Evolutionary conservation across 2,113 vertebrate species (phyloP).

Genomic region (Hylia prasina): DNA sequence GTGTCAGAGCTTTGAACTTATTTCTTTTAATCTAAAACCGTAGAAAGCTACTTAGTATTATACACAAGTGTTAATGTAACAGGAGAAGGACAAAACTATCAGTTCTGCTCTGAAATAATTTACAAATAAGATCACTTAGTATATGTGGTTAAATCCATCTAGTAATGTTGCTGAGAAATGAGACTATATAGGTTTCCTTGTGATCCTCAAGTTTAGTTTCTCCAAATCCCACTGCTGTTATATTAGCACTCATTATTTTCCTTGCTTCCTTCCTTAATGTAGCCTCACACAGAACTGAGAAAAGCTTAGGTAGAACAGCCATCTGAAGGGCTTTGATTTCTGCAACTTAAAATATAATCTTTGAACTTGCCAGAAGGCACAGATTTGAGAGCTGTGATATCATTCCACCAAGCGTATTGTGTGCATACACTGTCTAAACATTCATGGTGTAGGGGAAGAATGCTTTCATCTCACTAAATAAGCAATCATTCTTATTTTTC

Average conservation of each 20-base stretch:
- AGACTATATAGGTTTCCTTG: background rate
- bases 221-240: background rate
- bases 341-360: background rate
- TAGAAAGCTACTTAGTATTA: background rate
- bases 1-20: background rate
- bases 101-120: background rate
- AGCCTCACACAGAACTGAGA: background rate
- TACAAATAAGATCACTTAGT: background rate
- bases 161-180: background rate
- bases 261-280: background rate
- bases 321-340: background rate
- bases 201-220: background rate
- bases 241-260: background rate
- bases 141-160: background rate
- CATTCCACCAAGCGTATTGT: background rate
- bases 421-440: background rate
- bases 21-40: background rate
- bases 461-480: background rate
- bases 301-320: background rate
- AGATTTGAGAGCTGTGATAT: background rate
- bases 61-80: background rate
- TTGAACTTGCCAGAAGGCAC: background rate
- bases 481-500: background rate
- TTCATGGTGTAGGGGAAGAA: background rate
- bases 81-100: background rate